phyloP scores from a whole-genome alignment of 2,113 vertebrate genomes.

The Psilopogon haemacephalus region DNA sequence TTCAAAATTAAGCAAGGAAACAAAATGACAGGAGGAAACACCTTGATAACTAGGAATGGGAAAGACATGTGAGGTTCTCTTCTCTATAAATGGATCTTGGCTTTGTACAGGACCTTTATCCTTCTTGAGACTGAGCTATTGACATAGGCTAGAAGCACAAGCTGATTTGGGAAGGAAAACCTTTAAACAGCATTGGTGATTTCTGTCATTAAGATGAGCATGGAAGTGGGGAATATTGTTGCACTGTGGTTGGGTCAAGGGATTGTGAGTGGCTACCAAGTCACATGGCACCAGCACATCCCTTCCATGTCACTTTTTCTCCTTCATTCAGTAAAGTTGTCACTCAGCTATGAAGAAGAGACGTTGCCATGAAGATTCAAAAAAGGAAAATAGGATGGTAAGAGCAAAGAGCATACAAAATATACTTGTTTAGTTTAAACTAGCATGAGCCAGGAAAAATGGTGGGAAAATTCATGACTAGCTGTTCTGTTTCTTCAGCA shows the following conservation, averaged over 20 bases:
- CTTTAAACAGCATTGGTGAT: not conserved
- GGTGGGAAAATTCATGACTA: not conserved
- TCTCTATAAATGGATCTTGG: not conserved
- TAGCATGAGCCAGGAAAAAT: not conserved
- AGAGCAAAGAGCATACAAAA: not conserved
- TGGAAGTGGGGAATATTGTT: not conserved
- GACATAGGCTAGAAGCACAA: accelerated
- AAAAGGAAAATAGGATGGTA: not conserved
- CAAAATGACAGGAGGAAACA: not conserved
- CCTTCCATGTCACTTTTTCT: not conserved
- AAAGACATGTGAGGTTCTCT: not conserved
- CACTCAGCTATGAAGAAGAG: not conserved
- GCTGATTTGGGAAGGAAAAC: not conserved
- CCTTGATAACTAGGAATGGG: not conserved
- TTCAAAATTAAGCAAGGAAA: not conserved
- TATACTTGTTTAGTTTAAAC: not conserved
- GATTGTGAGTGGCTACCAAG: not conserved
- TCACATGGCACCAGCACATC: not conserved
- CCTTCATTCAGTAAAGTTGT: not conserved
- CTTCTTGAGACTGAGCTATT: not conserved
- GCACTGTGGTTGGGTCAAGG: not conserved
- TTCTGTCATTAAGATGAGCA: not conserved
- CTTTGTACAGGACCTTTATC: not conserved
- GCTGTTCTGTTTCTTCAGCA: not conserved
- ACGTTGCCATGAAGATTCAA: not conserved